Conservation (phyloP, 2,888 invertebrate species). For the Stenotaenia linearis region DNA sequence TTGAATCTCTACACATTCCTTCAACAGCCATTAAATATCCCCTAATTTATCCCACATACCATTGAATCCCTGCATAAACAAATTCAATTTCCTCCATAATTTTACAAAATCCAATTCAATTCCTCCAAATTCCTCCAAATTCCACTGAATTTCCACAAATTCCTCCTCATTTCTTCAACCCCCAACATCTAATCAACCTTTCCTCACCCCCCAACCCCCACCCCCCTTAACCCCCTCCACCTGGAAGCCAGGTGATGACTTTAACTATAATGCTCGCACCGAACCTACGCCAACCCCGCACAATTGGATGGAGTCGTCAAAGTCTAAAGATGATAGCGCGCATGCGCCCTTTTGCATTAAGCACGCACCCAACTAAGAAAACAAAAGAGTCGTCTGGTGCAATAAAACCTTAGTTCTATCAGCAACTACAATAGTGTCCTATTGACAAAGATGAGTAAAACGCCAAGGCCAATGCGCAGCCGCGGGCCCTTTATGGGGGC, state of each 20-base stretch:
- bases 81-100: too few species aligned
- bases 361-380: background rate
- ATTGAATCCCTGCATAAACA: too few species aligned
- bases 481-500: background rate
- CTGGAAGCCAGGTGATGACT: conserved; percentile 4
- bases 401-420: background rate
- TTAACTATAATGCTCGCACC: background rate
- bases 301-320: conserved; percentile 15
- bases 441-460: conserved; percentile 19
- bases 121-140: too few species aligned
- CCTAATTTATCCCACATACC: too few species aligned
- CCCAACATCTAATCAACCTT: too few species aligned
- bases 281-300: background rate
- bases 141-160: too few species aligned
- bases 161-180: too few species aligned
- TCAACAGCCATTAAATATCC: too few species aligned
- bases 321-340: conserved; percentile 21
- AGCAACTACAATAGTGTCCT: background rate
- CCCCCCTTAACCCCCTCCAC: too few species aligned
- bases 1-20: too few species aligned
- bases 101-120: too few species aligned
- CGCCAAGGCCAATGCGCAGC: background rate
- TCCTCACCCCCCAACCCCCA: too few species aligned
- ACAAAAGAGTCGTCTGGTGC: background rate
- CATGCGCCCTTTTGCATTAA: conserved; percentile 17